Base-by-base conservation (phyloP, 2,888 invertebrate genomes). In the Gandaritis pyraliata region DNA sequence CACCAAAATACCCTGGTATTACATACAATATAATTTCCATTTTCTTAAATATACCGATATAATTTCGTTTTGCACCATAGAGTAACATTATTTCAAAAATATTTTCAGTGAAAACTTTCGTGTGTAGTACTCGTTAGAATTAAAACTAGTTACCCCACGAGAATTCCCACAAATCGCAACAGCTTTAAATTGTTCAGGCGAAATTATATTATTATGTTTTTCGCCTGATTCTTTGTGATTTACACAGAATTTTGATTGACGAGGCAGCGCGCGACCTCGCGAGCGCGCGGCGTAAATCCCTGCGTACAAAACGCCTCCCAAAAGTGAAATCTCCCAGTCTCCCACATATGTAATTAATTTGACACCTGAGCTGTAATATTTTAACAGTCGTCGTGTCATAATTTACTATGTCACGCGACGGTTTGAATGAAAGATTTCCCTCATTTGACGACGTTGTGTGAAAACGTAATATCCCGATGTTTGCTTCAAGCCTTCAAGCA, bases 281-380 rank as follows among this genome's bases (percentile, higher is more conserved):
- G 74, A 75, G 77, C 78, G 73, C 70, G 68, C 73, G 78, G 80
- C 81, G 85, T 88, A 86, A 88, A 87, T 86, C 86, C 82, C 79
- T 78, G 78, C 79, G 77, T 76, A 74, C 78, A 69, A 78, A 80
- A 77, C 76, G 48, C 52, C 41, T 49, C 48, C 58, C 50, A 67
- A 71, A 74, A 75, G 78, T 76, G 76, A 79, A 75, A 74, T 76
- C 74, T 78, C 72, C 57, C 69, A 75, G 73, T 76, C 74, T 78
- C 72, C 57, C 69, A 66, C 72, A 70, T 70, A 54, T 55, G 74
- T 77, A 82, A 84, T 85, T 82, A 83, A 83, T 85, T 81, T 81
- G 85, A 82, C 83, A 81, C 76, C 73, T 72, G 74, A 69, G 73
- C 66, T 59, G 65, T 69, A 69, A 70, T 69, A 70, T 69, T 69